Evolutionary conservation across 2,797 vertebrate species (phyloP).

Genomic region (Florisuga fusca): DNA sequence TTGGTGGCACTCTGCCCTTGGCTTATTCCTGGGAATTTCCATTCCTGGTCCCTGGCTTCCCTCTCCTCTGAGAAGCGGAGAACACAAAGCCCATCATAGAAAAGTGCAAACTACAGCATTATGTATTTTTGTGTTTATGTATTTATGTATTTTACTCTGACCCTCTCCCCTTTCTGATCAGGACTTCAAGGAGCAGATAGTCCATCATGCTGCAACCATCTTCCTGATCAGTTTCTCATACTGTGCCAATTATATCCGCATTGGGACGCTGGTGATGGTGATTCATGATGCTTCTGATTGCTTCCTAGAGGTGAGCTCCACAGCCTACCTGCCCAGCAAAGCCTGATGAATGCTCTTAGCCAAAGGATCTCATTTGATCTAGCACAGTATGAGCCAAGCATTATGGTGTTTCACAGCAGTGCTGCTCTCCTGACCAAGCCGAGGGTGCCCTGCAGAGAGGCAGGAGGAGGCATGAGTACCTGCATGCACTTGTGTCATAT

Average conservation of each 20-base stretch:
- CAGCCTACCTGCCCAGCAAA: background rate
- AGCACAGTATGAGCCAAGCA: background rate
- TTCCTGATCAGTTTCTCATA: conserved; percentile 90
- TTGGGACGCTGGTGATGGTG: conserved; percentile 89
- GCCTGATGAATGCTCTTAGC: background rate
- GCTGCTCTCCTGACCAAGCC: background rate
- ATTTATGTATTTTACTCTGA: background rate
- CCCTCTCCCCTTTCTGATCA: conserved; percentile 36
- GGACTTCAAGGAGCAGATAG: conserved; percentile 90
- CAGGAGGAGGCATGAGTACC: background rate
- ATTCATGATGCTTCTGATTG: conserved; percentile 90
- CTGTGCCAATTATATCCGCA: conserved; percentile 87
- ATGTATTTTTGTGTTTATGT: too few species aligned
- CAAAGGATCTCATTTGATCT: background rate
- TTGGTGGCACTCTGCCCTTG: background rate
- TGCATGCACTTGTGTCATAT: background rate
- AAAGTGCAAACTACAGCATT: background rate
- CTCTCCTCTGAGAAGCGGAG: background rate
- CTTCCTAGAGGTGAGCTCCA: conserved; percentile 86
- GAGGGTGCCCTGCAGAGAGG: background rate
- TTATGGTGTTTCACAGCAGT: background rate
- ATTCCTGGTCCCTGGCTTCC: background rate
- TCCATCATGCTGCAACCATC: conserved; percentile 90
- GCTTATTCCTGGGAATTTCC: background rate
- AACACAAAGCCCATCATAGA: background rate